phyloP scores from a whole-genome alignment of 1,140 invertebrate species.

The Acarapis woodi region DNA sequence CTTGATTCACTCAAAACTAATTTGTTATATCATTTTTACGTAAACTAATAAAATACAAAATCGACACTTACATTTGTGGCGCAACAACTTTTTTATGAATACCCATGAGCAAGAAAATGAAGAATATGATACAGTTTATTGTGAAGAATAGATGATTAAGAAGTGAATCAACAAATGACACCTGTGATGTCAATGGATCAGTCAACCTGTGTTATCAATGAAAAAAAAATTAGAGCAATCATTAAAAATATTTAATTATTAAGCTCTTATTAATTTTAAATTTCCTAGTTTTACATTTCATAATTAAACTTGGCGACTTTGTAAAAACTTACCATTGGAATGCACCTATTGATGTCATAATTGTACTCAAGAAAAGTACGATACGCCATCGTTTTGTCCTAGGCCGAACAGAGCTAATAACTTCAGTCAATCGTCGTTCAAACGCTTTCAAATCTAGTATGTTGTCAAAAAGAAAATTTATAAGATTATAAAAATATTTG shows the following conservation, averaged over 20 bases:
- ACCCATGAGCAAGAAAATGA: slow-evolving; percentile 59
- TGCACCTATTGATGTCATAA: slow-evolving; percentile 64
- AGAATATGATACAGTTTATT: slow-evolving; percentile 44
- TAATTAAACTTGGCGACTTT: too few species aligned
- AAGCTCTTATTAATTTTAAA: too few species aligned
- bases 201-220: too few species aligned
- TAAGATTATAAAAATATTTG: too few species aligned
- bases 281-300: too few species aligned
- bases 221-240: too few species aligned
- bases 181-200: slow-evolving; percentile 51
- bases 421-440: slow-evolving; percentile 73
- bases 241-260: too few species aligned
- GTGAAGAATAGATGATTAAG: slow-evolving; percentile 88
- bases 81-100: slow-evolving; percentile 84
- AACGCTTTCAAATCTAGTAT: slow-evolving; percentile 68
- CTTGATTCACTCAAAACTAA: too few species aligned
- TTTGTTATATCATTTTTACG: too few species aligned
- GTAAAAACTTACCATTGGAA: too few species aligned
- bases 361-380: slow-evolving; percentile 44
- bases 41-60: slow-evolving; percentile 2
- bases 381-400: slow-evolving; percentile 75
- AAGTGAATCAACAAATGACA: slow-evolving; percentile 63
- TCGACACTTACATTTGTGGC: slow-evolving; percentile 37
- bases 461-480: neutral
- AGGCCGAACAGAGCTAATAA: slow-evolving; percentile 72